phyloP scores from a whole-genome alignment of 2,113 vertebrate genomes.

The Lepidothrix coronata region DNA sequence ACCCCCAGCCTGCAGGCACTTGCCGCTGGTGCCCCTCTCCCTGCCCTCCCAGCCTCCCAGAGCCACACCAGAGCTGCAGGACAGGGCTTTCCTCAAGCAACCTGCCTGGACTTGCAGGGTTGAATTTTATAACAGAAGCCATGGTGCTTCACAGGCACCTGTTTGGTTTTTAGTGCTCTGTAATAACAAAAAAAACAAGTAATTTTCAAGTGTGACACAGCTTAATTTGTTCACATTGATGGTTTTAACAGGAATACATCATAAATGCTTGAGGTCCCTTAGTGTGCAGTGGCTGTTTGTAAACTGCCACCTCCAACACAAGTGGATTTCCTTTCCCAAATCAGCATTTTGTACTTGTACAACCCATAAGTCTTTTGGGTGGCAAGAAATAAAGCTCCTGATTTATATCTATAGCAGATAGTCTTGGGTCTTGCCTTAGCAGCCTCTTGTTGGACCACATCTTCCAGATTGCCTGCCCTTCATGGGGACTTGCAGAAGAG shows the following conservation, averaged over 20 bases:
- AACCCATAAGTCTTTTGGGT: not conserved
- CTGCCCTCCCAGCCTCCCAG: not conserved
- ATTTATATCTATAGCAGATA: not conserved
- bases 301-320: not conserved
- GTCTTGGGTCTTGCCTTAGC: not conserved
- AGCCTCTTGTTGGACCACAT: not conserved
- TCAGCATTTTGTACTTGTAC: not conserved
- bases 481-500: not conserved
- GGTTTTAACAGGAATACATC: not conserved
- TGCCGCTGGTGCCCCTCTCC: not conserved
- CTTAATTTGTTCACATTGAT: not conserved
- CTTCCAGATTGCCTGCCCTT: not conserved
- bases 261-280: not conserved
- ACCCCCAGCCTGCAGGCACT: not conserved
- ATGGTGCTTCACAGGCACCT: not conserved
- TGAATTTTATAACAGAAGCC: not conserved
- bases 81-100: not conserved
- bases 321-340: not conserved
- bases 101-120: rapidly evolving
- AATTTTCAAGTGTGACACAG: not conserved
- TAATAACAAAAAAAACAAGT: not conserved
- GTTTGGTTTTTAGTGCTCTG: not conserved
- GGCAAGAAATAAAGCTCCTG: not conserved
- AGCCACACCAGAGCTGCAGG: rapidly evolving
- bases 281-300: not conserved